phyloP scores from a whole-genome alignment of 1,140 invertebrate genomes.

The Heliothis virescens region DNA sequence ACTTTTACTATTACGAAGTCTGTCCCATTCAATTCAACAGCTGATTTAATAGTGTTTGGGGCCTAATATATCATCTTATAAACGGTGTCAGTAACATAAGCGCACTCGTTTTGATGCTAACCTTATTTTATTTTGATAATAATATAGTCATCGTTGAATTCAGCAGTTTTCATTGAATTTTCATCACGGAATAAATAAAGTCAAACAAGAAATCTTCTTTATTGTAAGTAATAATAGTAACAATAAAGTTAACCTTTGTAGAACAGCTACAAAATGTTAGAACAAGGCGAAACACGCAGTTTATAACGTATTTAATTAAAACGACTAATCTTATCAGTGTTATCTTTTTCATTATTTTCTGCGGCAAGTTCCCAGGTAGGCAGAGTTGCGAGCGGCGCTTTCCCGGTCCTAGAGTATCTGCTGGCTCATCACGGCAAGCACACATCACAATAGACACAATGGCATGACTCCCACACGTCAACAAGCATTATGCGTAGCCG shows the following conservation, averaged over 20 bases:
- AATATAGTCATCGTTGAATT: neutral
- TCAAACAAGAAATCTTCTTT: neutral
- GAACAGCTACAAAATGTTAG: slow-evolving; percentile 5
- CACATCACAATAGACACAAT: slow-evolving; percentile 59
- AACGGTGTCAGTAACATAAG: slow-evolving; percentile 37
- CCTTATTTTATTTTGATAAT: neutral
- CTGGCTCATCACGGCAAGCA: slow-evolving; percentile 16
- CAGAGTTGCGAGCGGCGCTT: neutral
- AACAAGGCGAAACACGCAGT: neutral
- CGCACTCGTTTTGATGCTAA: neutral
- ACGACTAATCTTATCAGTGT: slow-evolving; percentile 38
- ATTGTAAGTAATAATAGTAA: neutral
- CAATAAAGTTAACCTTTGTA: slow-evolving; percentile 13
- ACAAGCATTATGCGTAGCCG: slow-evolving; percentile 56
- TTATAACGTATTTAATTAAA: slow-evolving; percentile 40
- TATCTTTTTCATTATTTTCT: slow-evolving; percentile 41
- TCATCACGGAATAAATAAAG: neutral
- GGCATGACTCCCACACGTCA: slow-evolving; percentile 69
- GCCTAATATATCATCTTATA: slow-evolving; percentile 28
- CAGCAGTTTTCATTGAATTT: neutral
- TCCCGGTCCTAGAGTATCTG: slow-evolving; percentile 31
- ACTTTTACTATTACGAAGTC: slow-evolving; percentile 56
- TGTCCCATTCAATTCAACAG: slow-evolving; percentile 40
- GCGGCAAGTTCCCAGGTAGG: slow-evolving; percentile 9
- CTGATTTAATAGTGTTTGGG: slow-evolving; percentile 40